Evolutionary conservation across 1,140 invertebrate genomes (phyloP).

Genomic region (Diachasmimorpha longicaudata): DNA sequence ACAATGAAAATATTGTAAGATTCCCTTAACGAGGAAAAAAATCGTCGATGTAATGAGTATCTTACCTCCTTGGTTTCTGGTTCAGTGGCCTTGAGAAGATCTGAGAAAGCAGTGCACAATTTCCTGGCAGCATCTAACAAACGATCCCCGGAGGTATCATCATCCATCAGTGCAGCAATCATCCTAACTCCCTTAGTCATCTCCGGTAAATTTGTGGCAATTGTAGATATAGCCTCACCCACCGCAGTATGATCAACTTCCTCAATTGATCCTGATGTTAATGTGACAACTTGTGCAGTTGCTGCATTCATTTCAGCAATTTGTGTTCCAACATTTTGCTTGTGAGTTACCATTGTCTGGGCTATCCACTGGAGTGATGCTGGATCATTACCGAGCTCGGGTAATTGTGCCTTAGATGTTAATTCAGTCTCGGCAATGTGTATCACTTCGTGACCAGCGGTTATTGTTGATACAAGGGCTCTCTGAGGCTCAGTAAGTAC

Average conservation of each 20-base stretch:
- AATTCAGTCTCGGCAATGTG: slow-evolving; percentile 84
- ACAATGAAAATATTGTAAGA: slow-evolving; percentile 19
- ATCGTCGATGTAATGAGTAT: neutral
- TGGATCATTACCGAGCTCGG: slow-evolving; percentile 82
- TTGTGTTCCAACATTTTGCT: slow-evolving; percentile 94
- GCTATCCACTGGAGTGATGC: slow-evolving; percentile 92
- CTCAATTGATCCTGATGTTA: slow-evolving; percentile 83
- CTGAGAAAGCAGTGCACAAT: slow-evolving; percentile 92
- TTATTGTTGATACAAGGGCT: slow-evolving; percentile 89
- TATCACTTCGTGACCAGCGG: slow-evolving; percentile 84
- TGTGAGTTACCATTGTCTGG: slow-evolving; percentile 91
- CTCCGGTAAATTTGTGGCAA: slow-evolving; percentile 94
- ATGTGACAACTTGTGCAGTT: slow-evolving; percentile 96
- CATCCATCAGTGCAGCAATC: slow-evolving; percentile 93
- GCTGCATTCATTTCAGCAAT: slow-evolving; percentile 99
- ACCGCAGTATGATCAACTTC: slow-evolving; percentile 94
- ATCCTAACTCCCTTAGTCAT: slow-evolving; percentile 94
- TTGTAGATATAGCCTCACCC: slow-evolving; percentile 95
- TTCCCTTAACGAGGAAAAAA: slow-evolving; percentile 13
- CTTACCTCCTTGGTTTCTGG: slow-evolving; percentile 87
- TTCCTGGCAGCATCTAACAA: slow-evolving; percentile 91
- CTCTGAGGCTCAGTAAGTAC: slow-evolving; percentile 89
- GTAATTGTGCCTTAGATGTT: slow-evolving; percentile 74
- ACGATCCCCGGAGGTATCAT: slow-evolving; percentile 80
- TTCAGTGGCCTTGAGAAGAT: slow-evolving; percentile 92